Percentiles rank a stretch among this genome's conserved stretches.
Evolutionary conservation across 2,113 vertebrate species (phyloP).

Genomic region (Odocoileus hemionus): DNA sequence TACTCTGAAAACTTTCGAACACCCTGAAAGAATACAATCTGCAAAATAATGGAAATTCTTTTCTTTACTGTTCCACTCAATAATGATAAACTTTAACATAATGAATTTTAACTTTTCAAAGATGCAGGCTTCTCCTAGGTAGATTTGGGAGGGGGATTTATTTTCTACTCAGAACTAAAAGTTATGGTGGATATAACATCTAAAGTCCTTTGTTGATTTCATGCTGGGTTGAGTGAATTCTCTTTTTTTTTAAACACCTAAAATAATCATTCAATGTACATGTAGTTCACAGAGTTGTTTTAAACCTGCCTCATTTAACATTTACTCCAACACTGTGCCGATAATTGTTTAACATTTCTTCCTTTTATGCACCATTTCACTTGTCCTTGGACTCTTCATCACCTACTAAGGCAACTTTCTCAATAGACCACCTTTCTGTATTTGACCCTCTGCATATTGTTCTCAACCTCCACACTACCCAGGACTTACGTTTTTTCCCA

Average conservation of each 20-base stretch:
- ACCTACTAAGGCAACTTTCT: background rate
- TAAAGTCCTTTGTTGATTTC: background rate
- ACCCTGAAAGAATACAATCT: background rate
- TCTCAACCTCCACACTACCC: background rate
- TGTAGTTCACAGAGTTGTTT: background rate
- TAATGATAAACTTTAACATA: background rate
- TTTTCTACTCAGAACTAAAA: background rate
- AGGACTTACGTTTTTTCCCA: conserved; percentile 78
- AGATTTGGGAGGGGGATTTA: background rate
- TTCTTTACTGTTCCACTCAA: background rate
- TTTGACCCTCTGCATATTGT: background rate
- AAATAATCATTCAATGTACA: background rate
- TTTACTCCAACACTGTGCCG: background rate
- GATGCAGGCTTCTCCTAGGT: background rate
- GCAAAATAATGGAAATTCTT: background rate
- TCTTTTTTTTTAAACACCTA: background rate
- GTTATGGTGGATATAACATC: background rate
- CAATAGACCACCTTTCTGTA: background rate
- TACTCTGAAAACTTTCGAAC: background rate
- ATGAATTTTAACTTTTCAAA: background rate
- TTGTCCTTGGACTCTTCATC: background rate
- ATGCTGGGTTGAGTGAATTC: background rate
- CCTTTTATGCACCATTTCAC: background rate
- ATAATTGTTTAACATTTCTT: background rate
- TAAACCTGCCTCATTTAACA: background rate